Evolutionary conservation across 2,888 invertebrate genomes (phyloP).

Genomic region (Dioctria linearis): DNA sequence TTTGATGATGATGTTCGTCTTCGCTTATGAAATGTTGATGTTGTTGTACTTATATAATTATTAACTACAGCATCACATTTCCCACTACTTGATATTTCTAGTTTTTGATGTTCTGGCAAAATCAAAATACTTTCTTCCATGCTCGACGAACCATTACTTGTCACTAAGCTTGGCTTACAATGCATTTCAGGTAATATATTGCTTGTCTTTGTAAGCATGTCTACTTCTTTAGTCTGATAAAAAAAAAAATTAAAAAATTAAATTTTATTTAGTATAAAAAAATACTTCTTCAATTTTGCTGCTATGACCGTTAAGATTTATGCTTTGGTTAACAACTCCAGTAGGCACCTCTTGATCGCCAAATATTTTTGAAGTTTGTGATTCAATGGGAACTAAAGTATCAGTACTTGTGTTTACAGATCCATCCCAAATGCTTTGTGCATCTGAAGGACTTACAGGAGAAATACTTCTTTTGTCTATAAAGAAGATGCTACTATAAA

Average conservation of each 20-base stretch:
- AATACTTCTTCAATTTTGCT: conserved; percentile 36
- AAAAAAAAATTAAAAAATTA: background rate
- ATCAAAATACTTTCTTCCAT: conserved; percentile 68
- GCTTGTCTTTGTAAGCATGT: conserved; percentile 44
- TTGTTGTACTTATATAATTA: conserved; percentile 58
- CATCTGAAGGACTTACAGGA: conserved; percentile 54
- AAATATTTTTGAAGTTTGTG: conserved; percentile 32
- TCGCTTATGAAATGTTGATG: conserved; percentile 58
- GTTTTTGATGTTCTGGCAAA: conserved; percentile 66
- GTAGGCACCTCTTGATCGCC: conserved; percentile 48
- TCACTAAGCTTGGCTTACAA: conserved; percentile 60
- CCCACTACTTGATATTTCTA: conserved; percentile 65
- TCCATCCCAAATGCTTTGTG: conserved; percentile 64
- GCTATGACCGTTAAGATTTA: conserved; percentile 17
- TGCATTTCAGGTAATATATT: conserved; percentile 68
- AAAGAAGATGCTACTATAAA: background rate
- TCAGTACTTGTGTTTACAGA: conserved; percentile 73
- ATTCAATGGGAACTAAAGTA: conserved; percentile 70
- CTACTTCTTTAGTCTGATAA: conserved; percentile 28
- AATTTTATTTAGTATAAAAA: background rate
- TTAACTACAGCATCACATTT: conserved; percentile 63
- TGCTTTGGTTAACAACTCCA: conserved; percentile 3
- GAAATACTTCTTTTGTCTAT: conserved; percentile 57
- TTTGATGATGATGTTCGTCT: conserved; percentile 61
- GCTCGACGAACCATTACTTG: conserved; percentile 36